Evolutionary conservation across 1,140 invertebrate species (phyloP), one percentile per base, ranked within the genome.

Genomic region (Cotesia vestalis): DNA sequence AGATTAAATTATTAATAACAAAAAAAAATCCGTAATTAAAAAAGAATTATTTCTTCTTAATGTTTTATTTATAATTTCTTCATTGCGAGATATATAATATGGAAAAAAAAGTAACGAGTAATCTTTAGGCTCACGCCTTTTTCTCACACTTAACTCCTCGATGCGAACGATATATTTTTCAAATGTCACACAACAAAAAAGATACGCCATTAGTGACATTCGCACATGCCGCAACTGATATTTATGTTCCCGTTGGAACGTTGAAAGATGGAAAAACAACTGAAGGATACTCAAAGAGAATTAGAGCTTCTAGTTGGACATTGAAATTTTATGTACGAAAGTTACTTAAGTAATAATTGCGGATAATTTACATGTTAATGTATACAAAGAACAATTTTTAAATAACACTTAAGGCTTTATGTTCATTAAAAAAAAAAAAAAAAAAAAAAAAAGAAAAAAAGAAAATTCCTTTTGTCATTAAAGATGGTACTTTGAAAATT

Each of bases 191-290:
- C 66, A 67, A 51, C 17, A 72, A 70, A 75, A 72, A 75, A 75
- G 36, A 71, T 51, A 59, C 57, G 46, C 71, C 71, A 75, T 75
- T 75, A 75, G 74, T 66, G 66, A 75, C 74, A 72, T 75, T 75
- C 68, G 74, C 74, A 75, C 70, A 72, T 75, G 71, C 59, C 68
- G 46, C 38, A 34, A 71, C 34, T 51, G 51, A 75, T 75, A 75
- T 75, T 75, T 75, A 72, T 72, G 73, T 60, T 9, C 51, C 5
- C 63, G 27, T 66, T 38, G 27, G 63, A 59, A 67, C 69, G 73
- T 63, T 71, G 55, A 67, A 71, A 71, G 73, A 61, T 67, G 38
- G 73, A 71, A 66, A 61, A 72, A 61, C 71, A 36, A 35, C 51
- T 69, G 38, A 71, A 67, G 66, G 59, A 71, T 60, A 52, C 53